Percentiles rank a stretch among this genome's conserved stretches.
phyloP scores from a whole-genome alignment of 2,888 invertebrate species.

The Campaea margaritaria region DNA sequence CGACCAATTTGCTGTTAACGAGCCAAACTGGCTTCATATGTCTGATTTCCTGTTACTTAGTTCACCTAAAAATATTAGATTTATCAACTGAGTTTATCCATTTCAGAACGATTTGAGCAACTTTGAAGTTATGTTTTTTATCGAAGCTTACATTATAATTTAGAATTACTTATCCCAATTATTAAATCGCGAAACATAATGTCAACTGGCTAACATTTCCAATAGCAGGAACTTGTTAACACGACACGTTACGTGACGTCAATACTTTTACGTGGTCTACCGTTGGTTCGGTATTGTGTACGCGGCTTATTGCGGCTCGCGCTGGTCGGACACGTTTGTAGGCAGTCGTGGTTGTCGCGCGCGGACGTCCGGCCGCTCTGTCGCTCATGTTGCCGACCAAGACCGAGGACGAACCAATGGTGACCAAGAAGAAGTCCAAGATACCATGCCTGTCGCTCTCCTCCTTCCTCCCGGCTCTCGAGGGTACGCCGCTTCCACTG shows the following conservation, averaged over 20 bases:
- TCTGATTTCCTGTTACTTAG: conserved; percentile 12
- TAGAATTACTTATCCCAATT: too few species aligned
- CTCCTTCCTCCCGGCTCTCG: conserved; percentile 78
- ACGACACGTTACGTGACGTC: conserved; percentile 14
- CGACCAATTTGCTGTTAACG: conserved; percentile 10
- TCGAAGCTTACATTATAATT: too few species aligned
- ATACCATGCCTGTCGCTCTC: conserved; percentile 81
- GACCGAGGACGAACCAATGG: conserved; percentile 76
- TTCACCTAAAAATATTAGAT: background rate
- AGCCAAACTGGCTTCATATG: conserved; percentile 4
- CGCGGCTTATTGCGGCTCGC: conserved; percentile 64
- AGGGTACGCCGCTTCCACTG: conserved; percentile 74
- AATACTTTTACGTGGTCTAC: conserved; percentile 47
- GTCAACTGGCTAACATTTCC: background rate
- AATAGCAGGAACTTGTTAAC: conserved; percentile 22
- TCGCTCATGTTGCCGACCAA: conserved; percentile 74
- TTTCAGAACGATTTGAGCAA: background rate
- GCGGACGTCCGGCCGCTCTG: conserved; percentile 72
- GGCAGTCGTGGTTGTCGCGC: conserved; percentile 74
- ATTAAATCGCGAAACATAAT: too few species aligned
- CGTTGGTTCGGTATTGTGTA: conserved; percentile 54
- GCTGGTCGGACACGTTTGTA: conserved; percentile 74
- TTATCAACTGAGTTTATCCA: background rate
- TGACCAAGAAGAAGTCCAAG: conserved; percentile 81
- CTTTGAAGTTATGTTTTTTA: too few species aligned